Base-by-base conservation (phyloP, 2,888 invertebrate genomes). In the Eilema sororculum region DNA sequence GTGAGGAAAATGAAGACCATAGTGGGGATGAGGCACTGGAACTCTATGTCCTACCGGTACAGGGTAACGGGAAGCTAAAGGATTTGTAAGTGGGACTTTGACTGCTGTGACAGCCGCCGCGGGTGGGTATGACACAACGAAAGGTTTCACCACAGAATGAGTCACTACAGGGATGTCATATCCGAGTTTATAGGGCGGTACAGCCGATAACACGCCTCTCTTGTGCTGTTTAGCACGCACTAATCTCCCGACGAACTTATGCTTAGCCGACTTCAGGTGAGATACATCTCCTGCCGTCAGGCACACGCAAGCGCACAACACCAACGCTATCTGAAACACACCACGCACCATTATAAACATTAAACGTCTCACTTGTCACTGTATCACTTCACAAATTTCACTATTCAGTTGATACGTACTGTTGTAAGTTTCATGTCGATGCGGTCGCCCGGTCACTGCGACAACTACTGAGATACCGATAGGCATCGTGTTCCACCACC, bases 181-280 rank as follows among this genome's bases (percentile, higher is more conserved):
- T 52, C 95, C 95, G 9, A 94, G 88, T 72, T 95, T 95, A 85
- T 88, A 96, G 4, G 95, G 89, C 0, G 95, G 95, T n/a, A 95
- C 86, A 6, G 86, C 75, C 13, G 93, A 90, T 61, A 93, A 85
- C 20, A 92, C 88, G 71, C 95, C 95, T 13, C 94, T 88, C 80
- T 95, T 95, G 82, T 93, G 91, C 65, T 95, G 95, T 77, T 89
- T 91, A 72, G 84, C 83, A 67, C 85, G 86, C 37, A 78, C 83
- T 60, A 93, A 81, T 59, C 89, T 86, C 37, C 90, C 87, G 20
- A 92, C 73, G 76, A 93, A 84, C 80, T 88, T 90, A 65, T 88
- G 83, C 79, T 94, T 94, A 56, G 87, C 78, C 24, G 85, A 82
- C 74, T 89, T 91, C 68, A 93, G 75, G 79, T 91, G 91, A n/a